Conservation (phyloP, 2,888 invertebrate species). For the Leptopterna dolabrata region DNA sequence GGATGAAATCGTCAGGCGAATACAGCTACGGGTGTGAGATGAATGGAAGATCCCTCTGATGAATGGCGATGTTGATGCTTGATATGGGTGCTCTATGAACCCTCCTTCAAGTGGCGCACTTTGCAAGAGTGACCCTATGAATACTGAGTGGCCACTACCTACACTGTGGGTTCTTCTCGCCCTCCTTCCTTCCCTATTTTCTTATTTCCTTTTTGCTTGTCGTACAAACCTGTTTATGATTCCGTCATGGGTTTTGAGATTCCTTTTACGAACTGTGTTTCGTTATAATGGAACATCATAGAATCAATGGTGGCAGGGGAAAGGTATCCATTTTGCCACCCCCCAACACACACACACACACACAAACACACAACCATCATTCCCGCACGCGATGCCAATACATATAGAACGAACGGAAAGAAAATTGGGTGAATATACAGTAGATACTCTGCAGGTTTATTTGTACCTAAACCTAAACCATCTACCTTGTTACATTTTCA, state of each 20-base stretch:
- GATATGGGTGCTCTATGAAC: conserved; percentile 36
- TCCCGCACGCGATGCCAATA: no score
- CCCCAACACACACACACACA: no score
- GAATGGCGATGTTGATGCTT: conserved; percentile 38
- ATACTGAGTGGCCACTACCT: conserved; percentile 13
- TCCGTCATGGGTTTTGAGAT: neutral
- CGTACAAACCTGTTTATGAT: neutral
- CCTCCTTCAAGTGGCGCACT: conserved; percentile 42
- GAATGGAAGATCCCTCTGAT: conserved; percentile 21
- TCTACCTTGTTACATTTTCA: no score
- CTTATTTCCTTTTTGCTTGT: neutral
- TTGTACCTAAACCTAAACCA: no score
- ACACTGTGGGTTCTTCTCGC: neutral
- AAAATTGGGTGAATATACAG: no score
- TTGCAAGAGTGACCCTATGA: conserved; percentile 46
- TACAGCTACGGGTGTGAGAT: conserved; percentile 17
- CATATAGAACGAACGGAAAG: no score
- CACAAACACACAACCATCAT: no score
- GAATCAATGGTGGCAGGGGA: neutral
- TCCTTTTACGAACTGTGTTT: neutral
- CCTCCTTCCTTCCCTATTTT: no score
- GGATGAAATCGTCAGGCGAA: conserved; percentile 32
- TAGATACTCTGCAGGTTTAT: no score
- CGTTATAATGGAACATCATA: neutral
- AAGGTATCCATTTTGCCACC: no score